phyloP scores from a whole-genome alignment of 2,113 vertebrate species.

The Anthoscopus minutus region DNA sequence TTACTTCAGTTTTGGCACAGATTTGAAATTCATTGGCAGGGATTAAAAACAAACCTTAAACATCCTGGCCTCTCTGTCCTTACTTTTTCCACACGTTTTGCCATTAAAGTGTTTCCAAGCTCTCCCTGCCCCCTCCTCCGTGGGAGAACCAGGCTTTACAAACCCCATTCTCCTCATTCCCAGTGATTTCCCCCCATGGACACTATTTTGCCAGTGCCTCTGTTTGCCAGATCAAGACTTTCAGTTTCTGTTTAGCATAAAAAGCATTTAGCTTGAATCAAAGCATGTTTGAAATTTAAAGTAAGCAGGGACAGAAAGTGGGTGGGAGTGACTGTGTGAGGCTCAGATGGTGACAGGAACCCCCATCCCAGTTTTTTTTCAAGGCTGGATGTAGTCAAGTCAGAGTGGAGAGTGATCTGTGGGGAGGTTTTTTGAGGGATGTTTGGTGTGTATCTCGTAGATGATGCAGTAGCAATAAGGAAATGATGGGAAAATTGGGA shows the following conservation, averaged over 20 bases:
- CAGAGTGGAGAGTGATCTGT: background rate
- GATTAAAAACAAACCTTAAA: slow-evolving; percentile 43
- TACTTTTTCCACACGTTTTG: slow-evolving; percentile 15
- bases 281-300: background rate
- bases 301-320: background rate
- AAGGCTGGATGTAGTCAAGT: background rate
- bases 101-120: slow-evolving; percentile 5
- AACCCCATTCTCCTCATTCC: background rate
- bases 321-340: background rate
- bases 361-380: background rate
- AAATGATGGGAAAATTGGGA: background rate
- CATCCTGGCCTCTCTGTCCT: slow-evolving; percentile 35
- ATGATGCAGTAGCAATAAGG: background rate
- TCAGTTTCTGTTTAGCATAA: slow-evolving; percentile 51
- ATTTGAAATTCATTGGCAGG: slow-evolving; percentile 48
- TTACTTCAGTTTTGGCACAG: slow-evolving; percentile 52
- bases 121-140: background rate
- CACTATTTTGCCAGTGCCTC: background rate
- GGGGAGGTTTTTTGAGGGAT: background rate
- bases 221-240: slow-evolving; percentile 36
- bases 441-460: background rate
- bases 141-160: background rate
- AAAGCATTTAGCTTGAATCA: background rate
- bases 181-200: background rate
- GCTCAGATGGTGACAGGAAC: rapidly evolving